Evolutionary conservation across 2,113 vertebrate species (phyloP).

Genomic region (Oryzias curvinotus): DNA sequence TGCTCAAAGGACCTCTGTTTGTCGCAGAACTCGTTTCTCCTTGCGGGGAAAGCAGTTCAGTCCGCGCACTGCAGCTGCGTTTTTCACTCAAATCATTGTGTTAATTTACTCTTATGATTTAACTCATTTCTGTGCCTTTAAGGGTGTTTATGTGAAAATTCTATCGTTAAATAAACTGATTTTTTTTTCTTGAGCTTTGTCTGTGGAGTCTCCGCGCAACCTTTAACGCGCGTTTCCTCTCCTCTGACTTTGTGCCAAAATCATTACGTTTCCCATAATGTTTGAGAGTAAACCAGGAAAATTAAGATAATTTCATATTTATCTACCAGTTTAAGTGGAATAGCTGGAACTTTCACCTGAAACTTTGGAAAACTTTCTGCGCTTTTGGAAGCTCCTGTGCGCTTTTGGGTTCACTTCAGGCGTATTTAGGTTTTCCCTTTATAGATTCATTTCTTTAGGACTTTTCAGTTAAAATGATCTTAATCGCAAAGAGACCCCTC

Average conservation of each 20-base stretch:
- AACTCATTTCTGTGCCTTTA: too few species aligned
- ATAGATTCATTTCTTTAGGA: not conserved
- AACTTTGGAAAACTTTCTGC: slow-evolving; percentile 7
- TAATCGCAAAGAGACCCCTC: slow-evolving; percentile 13
- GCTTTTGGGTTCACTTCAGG: slow-evolving; percentile 42
- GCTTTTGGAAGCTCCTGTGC: slow-evolving; percentile 51
- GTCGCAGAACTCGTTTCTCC: too few species aligned
- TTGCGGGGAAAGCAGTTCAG: too few species aligned
- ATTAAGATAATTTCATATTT: not conserved
- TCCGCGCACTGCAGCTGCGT: too few species aligned
- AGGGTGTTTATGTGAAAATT: too few species aligned
- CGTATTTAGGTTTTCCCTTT: slow-evolving; percentile 20
- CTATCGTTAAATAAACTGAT: too few species aligned
- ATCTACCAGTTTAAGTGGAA: slow-evolving; percentile 21
- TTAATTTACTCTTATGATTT: too few species aligned
- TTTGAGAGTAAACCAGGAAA: not conserved
- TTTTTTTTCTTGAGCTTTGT: too few species aligned
- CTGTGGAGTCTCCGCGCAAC: slow-evolving; percentile 4
- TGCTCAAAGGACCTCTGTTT: too few species aligned
- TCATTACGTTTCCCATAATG: too few species aligned
- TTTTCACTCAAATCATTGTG: too few species aligned
- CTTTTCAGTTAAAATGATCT: slow-evolving; percentile 21
- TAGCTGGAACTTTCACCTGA: not conserved
- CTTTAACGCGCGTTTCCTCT: not conserved
- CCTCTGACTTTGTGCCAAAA: too few species aligned